Evolutionary conservation across 2,888 invertebrate genomes (phyloP), one percentile per base, ranked within the genome.

Genomic region (Zygogramma bicolorata): DNA sequence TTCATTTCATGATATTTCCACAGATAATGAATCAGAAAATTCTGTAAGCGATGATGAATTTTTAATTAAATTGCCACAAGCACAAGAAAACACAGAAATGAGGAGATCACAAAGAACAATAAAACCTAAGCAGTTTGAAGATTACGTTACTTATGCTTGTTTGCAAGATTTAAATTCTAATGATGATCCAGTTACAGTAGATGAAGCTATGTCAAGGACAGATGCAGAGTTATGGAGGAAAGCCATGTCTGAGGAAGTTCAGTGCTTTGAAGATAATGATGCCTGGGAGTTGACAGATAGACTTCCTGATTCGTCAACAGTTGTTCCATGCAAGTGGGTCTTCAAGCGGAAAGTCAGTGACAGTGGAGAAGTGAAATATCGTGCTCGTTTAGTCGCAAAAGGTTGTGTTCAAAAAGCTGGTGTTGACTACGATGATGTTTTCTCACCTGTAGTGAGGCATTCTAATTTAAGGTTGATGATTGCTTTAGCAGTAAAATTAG

Each of bases 201-300:
- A 66, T 29, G 61, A 78, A 68, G 77, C 74, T 13, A 57, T 77
- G 20, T 75, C 71, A 65, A 68, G 70, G 57, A 27, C 70, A 20
- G 66, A 77, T 70, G 65, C 68, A 62, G 74, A 63, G 29, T 22
- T 53, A 40, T 75, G 76, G 78, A 73, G 42, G 27, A 34, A 53
- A 29, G 77, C 78, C 25, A 79, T 77, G 76, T 49, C 29, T 10
- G 74, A 74, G 10, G 74, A 77, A 61, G 34, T 76, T 20, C 58
- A 73, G 65, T 71, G 59, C 25, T 75, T 76, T 68, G 38, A 74
- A 60, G 74, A 75, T 61, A 77, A 77, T 53, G 67, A 71, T 65
- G 75, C 75, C 18, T 77, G 77, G 74, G 75, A 79, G 27, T 40
- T 77, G n/a, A 66, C 68, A 20, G 70, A 69, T 34, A 60, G 27